Evolutionary conservation across 2,113 vertebrate species (phyloP), one percentile per base, ranked within the genome.

Genomic region (Osmerus eperlanus): DNA sequence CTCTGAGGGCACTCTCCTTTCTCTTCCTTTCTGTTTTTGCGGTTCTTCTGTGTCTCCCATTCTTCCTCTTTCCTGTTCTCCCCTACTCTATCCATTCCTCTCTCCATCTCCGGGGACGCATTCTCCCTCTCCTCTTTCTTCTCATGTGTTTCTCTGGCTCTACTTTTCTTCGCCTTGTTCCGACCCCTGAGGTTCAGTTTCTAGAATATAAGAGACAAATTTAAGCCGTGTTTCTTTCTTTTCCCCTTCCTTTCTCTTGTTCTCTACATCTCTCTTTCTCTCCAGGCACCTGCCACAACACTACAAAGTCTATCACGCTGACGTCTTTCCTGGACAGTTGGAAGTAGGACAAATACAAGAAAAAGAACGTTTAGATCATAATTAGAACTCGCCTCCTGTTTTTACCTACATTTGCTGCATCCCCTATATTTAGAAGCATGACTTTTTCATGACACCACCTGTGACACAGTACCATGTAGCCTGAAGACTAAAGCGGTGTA

Each of bases 111-210:
- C 0, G 81, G 85, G 73, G 81, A 86, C 55, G 28, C 68, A 71
- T 75, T 78, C 74, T 85, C 81, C 19, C 71, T 73, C 74, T 90
- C 80, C 21, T 14, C 66, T 67, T 61, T 52, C 23, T 83, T 70
- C 53, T 75, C 88, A 0, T 73, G 60, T 1, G 61, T 63, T 14
- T 85, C 86, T 73, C 68, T 84, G 1, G 63, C 58, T 7, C 77
- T 74, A 77, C 81, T 87, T 72, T 87, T 92, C 79, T 84, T 88
- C 28, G 85, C 73, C 79, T 90, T 92, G 85, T 78, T 86, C 78
- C 87, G 87, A 76, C 89, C 85, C 83, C 86, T 86, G 83, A 91
- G 89, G 85, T 81, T 87, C 80, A 86, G 84, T 82, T 85, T 91
- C 92, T 93, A 85, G 82, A 90, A 90, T 36, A 78, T 84, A 75